These are phyloP conservation scores for Pseudomyrmex cubaensis DNA, from an alignment of 1,140 invertebrate species.

Conservation along the genomic window DNA sequence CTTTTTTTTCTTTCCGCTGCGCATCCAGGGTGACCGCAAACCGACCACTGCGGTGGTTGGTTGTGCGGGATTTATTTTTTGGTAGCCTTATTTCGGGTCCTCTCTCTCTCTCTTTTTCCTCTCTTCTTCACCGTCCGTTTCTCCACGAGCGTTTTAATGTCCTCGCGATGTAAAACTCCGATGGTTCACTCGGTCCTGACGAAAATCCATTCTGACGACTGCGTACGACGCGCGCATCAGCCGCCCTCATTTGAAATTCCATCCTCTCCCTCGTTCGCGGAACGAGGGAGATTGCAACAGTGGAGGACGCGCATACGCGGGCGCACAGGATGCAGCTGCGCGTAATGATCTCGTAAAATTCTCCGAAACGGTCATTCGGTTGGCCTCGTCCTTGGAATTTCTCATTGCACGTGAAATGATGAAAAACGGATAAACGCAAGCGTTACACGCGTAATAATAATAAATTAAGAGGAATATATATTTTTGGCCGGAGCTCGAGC, in stretches of 20 bases:
- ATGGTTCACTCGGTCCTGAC: conserved; percentile 19
- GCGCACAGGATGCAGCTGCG: conserved; percentile 40
- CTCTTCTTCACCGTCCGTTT: neutral
- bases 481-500: neutral
- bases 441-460: neutral
- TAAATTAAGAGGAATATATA: neutral
- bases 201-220: conserved; percentile 49
- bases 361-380: neutral
- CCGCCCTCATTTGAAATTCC: conserved; percentile 55
- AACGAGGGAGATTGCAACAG: conserved; percentile 7
- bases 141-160: conserved; percentile 10
- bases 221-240: conserved; percentile 39
- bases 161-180: neutral
- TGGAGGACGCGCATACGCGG: neutral
- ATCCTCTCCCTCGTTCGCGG: conserved; percentile 1
- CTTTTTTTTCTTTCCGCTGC: conserved; percentile 65
- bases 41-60: conserved; percentile 58
- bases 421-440: neutral
- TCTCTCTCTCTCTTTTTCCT: neutral
- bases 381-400: conserved; percentile 9
- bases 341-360: conserved; percentile 57
- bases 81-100: conserved; percentile 63
- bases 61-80: conserved; percentile 68
- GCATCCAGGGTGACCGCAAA: conserved; percentile 70
- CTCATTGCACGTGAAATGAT: neutral